Evolutionary conservation across 1,140 invertebrate species (phyloP), one percentile per base, ranked within the genome.

Genomic region (Oedothorax gibbosus): DNA sequence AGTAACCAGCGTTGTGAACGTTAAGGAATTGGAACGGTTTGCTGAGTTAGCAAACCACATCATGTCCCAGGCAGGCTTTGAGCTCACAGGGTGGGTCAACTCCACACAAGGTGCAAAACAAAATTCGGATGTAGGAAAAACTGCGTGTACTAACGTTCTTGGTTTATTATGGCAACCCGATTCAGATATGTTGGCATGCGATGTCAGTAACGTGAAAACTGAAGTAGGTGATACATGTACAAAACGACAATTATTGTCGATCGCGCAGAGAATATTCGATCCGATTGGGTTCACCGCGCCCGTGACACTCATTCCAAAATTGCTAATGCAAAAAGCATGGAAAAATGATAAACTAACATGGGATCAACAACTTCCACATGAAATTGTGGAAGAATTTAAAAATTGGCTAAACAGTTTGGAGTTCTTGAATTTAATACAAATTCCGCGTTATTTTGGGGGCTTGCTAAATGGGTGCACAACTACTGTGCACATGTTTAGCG

Each of bases 211-310:
- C 20, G 69, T 72, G n/a, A n/a, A 49, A 18, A 54, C 69, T 72
- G 50, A 72, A 72, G 20, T 53, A 6, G 6, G 9, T 53, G 18
- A 72, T 53, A 12, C 3, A 53, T 72, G 69, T 51, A 9, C 69
- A 14, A 72, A 72, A 72, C 12, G 7, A 18, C 69, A 72, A 72
- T 51, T 72, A 53, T 72, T 72, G 54, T 72, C 50, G 10, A 2
- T 72, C 20, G 51, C 49, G 3, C 69, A 72, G 54, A 72, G 54
- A 1, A 72, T 72, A 51, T 72, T 72, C 54, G 54, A 72, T 15
- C 69, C 69, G 10, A 72, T 72, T 10, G 49, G 69, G 3, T 72
- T 72, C 54, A 72, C 69, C 7, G 69, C 69, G n/a, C 50, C 69
- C 35, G 69, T 51, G 12, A 53, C 69, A 15, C 69, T 72, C 50